Base-by-base conservation (phyloP, 2,797 vertebrate species). In the Poeciliopsis paucimaculata region DNA sequence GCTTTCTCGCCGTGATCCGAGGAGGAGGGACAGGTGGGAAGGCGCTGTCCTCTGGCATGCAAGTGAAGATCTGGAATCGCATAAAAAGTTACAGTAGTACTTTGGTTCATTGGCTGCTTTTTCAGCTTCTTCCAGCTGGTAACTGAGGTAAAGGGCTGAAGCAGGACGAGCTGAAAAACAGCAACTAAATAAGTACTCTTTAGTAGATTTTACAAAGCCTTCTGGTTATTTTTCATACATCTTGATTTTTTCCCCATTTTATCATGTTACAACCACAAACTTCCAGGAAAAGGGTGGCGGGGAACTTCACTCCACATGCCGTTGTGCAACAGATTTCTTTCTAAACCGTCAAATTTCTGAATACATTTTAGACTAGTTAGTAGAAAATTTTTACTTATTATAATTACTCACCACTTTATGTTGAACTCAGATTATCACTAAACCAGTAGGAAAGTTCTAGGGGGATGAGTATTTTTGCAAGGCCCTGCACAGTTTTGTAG, bases 21-120 rank as follows among this genome's bases (percentile, higher is more conserved):
- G 98, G 98, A 23, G 98, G 98, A 66, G 98, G 98, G 57, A 98
- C 86, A 0, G 98, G 98, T 0, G 97, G 98, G 2, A 95, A 91
- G 0, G 90, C 53, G 83, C 86, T 97, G 88, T 99, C 98, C 83
- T 98, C 98, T 1, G 98, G 98, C 55, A 95, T 94, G 20, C 95
- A 92, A 3, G 95, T 96, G 92, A 98, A 99, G 91, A 99, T 98
- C 98, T 99, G 93, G 43, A 79, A 87, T 73, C 31, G 84, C 41
- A 88, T 26, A 55, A 70, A 55, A 75, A 18, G n/a, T n/a, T 49
- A 72, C 43, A 68, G 31, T 73, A 5, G 53, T 16, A 55, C 28
- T 46, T 75, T 36, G 13, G 20, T 84, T 86, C 77, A 72, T 66
- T 15, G 31, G 34, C 62, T 73, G 12, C 31, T 8, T 39, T 73